Percentiles rank a stretch among this genome's conserved stretches.
phyloP scores from a whole-genome alignment of 2,113 vertebrate species.

The Vireo altiloquus region DNA sequence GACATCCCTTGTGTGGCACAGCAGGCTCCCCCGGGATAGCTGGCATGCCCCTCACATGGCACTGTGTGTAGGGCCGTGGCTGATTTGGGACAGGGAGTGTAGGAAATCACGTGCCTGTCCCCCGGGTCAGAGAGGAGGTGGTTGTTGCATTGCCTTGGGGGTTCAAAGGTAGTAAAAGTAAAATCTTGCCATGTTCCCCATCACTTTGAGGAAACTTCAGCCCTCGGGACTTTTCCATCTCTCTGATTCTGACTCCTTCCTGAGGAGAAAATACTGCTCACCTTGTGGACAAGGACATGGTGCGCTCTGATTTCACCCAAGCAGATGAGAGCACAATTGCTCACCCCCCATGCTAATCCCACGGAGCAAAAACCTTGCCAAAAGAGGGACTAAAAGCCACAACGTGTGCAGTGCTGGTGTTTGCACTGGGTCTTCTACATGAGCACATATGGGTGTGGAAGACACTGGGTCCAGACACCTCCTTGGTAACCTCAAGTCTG shows the following conservation, averaged over 20 bases:
- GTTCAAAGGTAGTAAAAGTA: not conserved
- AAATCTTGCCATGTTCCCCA: not conserved
- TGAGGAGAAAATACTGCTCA: not conserved
- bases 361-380: not conserved
- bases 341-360: not conserved
- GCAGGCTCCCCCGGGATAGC: not conserved
- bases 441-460: not conserved
- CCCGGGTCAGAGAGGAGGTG: not conserved
- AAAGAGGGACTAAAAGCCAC: not conserved
- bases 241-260: not conserved
- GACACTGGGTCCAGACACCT: not conserved
- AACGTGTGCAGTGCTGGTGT: not conserved
- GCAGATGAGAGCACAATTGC: not conserved
- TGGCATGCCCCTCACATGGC: fast-evolving
- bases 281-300: not conserved
- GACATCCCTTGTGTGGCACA: not conserved
- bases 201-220: not conserved
- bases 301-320: not conserved
- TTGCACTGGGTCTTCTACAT: not conserved
- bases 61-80: not conserved
- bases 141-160: not conserved
- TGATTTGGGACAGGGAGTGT: not conserved
- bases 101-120: fast-evolving
- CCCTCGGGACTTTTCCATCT: not conserved
- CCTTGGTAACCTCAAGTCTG: not conserved